phyloP scores from a whole-genome alignment of 2,113 vertebrate species.

The Scophthalmus maximus region DNA sequence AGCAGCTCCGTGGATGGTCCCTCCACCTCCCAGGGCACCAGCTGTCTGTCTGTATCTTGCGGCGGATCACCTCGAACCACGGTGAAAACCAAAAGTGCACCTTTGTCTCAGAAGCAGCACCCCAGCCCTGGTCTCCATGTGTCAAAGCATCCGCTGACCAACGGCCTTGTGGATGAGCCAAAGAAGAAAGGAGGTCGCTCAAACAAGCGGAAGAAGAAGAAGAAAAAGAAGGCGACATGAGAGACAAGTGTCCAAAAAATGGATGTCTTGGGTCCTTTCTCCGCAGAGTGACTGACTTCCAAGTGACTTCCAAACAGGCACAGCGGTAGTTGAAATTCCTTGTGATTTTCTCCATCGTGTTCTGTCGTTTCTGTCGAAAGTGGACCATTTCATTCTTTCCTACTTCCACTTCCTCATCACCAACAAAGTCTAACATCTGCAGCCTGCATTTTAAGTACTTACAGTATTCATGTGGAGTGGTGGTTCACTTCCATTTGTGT shows the following conservation, averaged over 20 bases:
- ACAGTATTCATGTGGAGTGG: no score
- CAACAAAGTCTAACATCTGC: background rate
- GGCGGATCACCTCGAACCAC: conserved; percentile 24
- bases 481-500: background rate
- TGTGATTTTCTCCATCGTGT: background rate
- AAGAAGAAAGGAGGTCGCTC: conserved; percentile 35
- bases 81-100: conserved; percentile 7
- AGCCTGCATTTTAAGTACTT: background rate
- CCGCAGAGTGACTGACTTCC: background rate
- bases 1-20: conserved; percentile 44
- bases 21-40: conserved; percentile 45
- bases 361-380: background rate
- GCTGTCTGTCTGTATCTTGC: conserved; percentile 23
- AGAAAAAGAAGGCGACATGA: conserved; percentile 57
- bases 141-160: conserved; percentile 38
- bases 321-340: conserved; percentile 37
- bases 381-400: conserved; percentile 5
- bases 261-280: conserved; percentile 31
- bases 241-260: background rate
- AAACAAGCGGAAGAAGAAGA: conserved; percentile 53
- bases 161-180: conserved; percentile 43
- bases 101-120: conserved; percentile 1
- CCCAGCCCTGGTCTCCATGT: background rate
- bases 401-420: background rate
- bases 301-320: conserved; percentile 3